Conservation (phyloP, 2,797 vertebrate genomes). For the Sebastes hubbsi region DNA sequence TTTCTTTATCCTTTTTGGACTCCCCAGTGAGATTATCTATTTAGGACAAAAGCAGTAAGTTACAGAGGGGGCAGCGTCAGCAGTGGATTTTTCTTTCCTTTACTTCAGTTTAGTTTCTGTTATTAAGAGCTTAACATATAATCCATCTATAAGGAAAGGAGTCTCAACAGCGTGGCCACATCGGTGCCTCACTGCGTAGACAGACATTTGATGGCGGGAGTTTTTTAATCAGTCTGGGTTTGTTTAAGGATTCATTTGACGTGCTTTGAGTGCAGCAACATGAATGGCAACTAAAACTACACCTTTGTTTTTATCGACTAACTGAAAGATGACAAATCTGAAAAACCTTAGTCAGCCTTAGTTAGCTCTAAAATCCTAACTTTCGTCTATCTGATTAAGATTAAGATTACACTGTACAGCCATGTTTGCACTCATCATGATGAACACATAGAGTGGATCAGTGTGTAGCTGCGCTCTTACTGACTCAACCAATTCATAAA, state of each 20-base stretch:
- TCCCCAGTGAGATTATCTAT: slow-evolving; percentile 23
- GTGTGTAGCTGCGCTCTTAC: not conserved
- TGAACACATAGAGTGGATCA: not conserved
- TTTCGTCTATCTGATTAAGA: too few species aligned
- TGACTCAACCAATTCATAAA: not conserved
- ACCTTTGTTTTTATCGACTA: not conserved
- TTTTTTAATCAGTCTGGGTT: not conserved
- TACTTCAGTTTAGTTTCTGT: not conserved
- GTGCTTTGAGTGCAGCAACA: not conserved
- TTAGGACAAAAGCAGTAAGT: slow-evolving; percentile 9
- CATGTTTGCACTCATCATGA: not conserved
- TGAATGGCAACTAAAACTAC: not conserved
- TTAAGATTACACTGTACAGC: not conserved
- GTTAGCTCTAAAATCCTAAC: not conserved
- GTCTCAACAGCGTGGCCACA: not conserved
- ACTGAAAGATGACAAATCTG: not conserved
- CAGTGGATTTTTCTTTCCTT: not conserved
- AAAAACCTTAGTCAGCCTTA: not conserved
- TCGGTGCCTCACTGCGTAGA: not conserved
- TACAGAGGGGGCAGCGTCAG: not conserved
- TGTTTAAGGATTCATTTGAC: not conserved
- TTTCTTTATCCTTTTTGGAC: slow-evolving; percentile 27
- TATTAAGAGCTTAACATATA: not conserved
- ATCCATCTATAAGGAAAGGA: not conserved
- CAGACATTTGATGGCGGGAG: not conserved